Evolutionary conservation across 1,140 invertebrate genomes (phyloP), one percentile per base, ranked within the genome.

Genomic region (Polypedilum vanderplanki): DNA sequence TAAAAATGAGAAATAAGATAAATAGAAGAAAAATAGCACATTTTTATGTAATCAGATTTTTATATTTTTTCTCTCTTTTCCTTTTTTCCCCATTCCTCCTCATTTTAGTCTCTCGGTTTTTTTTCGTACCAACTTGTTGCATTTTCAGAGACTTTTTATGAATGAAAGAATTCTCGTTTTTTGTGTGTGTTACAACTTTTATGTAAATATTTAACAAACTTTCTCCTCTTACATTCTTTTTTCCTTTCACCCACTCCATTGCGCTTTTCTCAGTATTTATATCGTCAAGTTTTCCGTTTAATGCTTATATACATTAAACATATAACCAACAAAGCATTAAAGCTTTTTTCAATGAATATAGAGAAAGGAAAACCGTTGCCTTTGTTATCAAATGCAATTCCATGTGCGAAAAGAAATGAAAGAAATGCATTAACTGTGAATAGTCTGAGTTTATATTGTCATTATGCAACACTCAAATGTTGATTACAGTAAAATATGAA

Each of bases 11-110:
- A 70, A 70, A 70, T 20, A 20, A 70, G 20, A 70, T 70, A 70
- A 70, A 70, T 70, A 70, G 46, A 57, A 12, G 46, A 57, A 57
- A 57, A 57, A 57, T 57, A 57, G 46, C 46, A 57, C 46, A 57
- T 22, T 70, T 70, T 70, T 70, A 70, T 70, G 65, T 70, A 70
- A 70, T 70, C 65, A 20, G 65, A 70, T 70, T 70, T 70, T 70
- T 70, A 70, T 70, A 70, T 70, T 70, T 18, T 57, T 17, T 15
- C n/a, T 57, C 8, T 57, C 46, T 57, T 7, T 15, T 57, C n/a
- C 46, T 57, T 15, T 17, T 57, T 12, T 5, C 24, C 24, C 24
- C 1, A 3, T 5, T 5, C 24, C 5, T 5, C 24, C 24, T 33
- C 5, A 33, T 33, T 33, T 33, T 33, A 5, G 24, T 33, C 46